phyloP scores from a whole-genome alignment of 2,797 vertebrate species.

The Furcifer pardalis region DNA sequence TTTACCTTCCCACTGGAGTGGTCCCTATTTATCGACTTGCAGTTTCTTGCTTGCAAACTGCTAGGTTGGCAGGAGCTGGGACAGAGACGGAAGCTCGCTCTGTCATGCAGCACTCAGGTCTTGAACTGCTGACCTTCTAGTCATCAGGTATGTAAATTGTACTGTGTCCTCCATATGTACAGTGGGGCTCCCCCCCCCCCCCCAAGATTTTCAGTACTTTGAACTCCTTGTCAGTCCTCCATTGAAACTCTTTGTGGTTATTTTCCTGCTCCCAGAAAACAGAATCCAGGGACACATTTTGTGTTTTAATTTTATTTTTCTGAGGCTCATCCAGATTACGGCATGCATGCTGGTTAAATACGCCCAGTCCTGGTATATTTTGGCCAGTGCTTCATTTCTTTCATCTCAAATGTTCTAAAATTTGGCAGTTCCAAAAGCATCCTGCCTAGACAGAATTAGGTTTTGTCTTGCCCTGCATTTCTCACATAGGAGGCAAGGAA shows the following conservation, averaged over 20 bases:
- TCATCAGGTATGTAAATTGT: conserved; percentile 32
- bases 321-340: background rate
- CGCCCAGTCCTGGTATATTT: background rate
- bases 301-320: conserved; percentile 45
- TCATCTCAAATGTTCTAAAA: background rate
- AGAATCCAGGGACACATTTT: conserved; percentile 51
- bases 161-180: conserved; percentile 24
- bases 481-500: background rate
- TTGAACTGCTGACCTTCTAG: too few species aligned
- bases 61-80: too few species aligned
- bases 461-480: background rate
- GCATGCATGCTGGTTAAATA: too few species aligned
- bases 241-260: conserved; percentile 31
- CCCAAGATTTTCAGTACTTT: conserved; percentile 35
- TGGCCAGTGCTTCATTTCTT: background rate
- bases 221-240: conserved; percentile 23
- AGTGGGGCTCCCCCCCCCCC: conserved; percentile 44
- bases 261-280: background rate
- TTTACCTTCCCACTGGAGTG: too few species aligned
- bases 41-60: too few species aligned
- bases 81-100: too few species aligned
- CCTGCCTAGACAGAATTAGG: background rate
- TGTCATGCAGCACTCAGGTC: too few species aligned
- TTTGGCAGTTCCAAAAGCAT: background rate
- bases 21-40: too few species aligned